These are phyloP conservation scores for Oreochromis mossambicus DNA, from an alignment of 2,797 vertebrate species.

Conservation along the genomic window DNA sequence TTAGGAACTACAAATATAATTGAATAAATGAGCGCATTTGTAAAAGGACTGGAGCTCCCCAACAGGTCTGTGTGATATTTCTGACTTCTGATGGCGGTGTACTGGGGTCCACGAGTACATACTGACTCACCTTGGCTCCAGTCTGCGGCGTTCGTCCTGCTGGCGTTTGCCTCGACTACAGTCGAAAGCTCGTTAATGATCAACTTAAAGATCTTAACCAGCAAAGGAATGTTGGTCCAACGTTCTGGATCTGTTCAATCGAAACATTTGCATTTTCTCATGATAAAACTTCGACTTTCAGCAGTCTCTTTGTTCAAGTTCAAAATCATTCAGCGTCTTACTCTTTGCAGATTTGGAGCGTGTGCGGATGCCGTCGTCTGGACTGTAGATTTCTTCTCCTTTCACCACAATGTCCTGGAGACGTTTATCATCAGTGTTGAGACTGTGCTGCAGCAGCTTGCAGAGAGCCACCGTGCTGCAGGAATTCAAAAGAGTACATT, in stretches of 20 bases:
- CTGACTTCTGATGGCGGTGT: neutral
- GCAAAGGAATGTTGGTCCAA: slow-evolving; percentile 97
- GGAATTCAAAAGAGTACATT: neutral
- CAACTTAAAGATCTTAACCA: slow-evolving; percentile 96
- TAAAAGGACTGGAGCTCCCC: neutral
- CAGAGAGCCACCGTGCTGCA: slow-evolving; percentile 92
- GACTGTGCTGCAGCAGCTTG: slow-evolving; percentile 95
- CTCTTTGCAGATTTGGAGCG: slow-evolving; percentile 94
- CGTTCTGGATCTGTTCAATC: slow-evolving; percentile 85
- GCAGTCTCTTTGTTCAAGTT: neutral
- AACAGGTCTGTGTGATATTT: neutral
- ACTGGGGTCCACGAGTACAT: neutral
- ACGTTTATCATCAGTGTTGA: slow-evolving; percentile 94
- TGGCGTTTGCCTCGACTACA: slow-evolving; percentile 90
- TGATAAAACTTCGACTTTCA: neutral
- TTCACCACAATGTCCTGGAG: slow-evolving; percentile 96
- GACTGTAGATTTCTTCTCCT: slow-evolving; percentile 91
- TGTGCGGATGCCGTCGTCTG: slow-evolving; percentile 92
- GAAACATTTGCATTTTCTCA: neutral
- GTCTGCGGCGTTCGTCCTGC: slow-evolving; percentile 83
- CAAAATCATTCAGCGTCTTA: slow-evolving; percentile 48
- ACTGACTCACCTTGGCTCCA: slow-evolving; percentile 86
- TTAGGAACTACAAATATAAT: neutral
- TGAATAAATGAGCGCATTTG: rapidly evolving
- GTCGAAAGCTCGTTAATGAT: slow-evolving; percentile 96